Conservation (phyloP, 30 jellyfish, hydroid and myxozoan genomes). For the Calvadosia cruxmelitensis region DNA sequence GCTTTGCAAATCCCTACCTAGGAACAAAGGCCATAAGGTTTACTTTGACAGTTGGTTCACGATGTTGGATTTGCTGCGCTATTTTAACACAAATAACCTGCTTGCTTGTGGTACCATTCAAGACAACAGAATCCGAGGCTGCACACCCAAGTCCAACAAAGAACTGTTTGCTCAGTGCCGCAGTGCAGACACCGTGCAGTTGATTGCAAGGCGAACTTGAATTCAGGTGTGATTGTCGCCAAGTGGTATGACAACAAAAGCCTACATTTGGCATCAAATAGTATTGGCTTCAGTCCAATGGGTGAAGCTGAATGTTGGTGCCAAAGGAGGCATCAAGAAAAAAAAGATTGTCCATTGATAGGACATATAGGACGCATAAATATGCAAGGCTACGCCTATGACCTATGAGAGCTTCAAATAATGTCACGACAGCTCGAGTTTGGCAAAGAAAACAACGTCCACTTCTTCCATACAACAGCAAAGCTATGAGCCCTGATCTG, state of each 20-base stretch:
- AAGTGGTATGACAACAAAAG: conserved; percentile 12
- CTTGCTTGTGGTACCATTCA: conserved; percentile 9
- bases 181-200: too few species aligned
- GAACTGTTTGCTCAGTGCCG: conserved; percentile 3
- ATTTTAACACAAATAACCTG: background rate
- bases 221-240: conserved; percentile 3
- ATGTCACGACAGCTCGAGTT: too few species aligned
- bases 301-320: conserved; percentile 29
- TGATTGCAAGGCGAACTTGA: background rate
- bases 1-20: conserved; percentile 2
- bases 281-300: too few species aligned
- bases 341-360: too few species aligned
- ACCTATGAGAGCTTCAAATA: too few species aligned
- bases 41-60: conserved; percentile 12
- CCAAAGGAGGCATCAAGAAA: background rate
- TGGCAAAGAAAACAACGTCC: too few species aligned
- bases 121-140: background rate
- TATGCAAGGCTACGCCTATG: too few species aligned
- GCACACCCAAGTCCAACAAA: too few species aligned
- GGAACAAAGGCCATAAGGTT: background rate
- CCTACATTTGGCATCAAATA: too few species aligned
- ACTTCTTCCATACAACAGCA: too few species aligned
- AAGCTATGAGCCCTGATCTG: too few species aligned
- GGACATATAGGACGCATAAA: too few species aligned
- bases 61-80: background rate